Base-by-base conservation (phyloP, 2,888 invertebrate species). In the Sphaerophoria taeniata region DNA sequence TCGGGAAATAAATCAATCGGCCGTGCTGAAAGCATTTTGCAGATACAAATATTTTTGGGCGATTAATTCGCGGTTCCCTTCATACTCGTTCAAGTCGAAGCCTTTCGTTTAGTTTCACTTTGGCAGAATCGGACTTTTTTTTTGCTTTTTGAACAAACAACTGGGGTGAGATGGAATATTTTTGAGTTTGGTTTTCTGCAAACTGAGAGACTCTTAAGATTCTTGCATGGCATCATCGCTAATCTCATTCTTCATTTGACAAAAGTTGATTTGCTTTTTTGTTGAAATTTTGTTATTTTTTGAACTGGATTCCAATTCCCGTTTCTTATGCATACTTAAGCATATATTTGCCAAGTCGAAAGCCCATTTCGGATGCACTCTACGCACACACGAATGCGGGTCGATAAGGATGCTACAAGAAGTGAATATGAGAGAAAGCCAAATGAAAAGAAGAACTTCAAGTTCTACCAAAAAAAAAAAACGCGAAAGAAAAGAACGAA, bases 1-100 rank as follows among this genome's bases (percentile, higher is more conserved):
- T 81, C 76, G 73, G 58, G 76, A 61, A 77, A 85, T 81, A 85
- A 85, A 81, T 81, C 85, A 85, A 85, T 85, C 73, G 85, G 81
- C 81, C 81, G 81, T 70, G 80, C 85, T 85, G 85, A 85, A 85
- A 85, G 85, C 85, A 85, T 85, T 81, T 85, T 81, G 85, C 81
- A 81, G 76, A 85, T 85, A 81, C 85, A 85, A 80, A 85, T 81
- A 81, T 85, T 81, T 67, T 84, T 77, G 47, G 76, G 51, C 76
- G 81, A 81, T 85, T 85, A 85, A 73, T 85, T 81, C 81, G 81
- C 76, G 61, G 85, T 63, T 76, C 73, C 56, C 43, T 73, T 73
- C 76, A 53, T 60, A 70, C 69, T 70, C 7, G 53, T 65, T n/a
- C n/a, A n/a, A n/a, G n/a, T n/a, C n/a, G n/a, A n/a, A n/a, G n/a